Percentiles rank a stretch among this genome's conserved stretches.
Evolutionary conservation across 2,113 vertebrate genomes (phyloP).

Genomic region (Nematolebias whitei): DNA sequence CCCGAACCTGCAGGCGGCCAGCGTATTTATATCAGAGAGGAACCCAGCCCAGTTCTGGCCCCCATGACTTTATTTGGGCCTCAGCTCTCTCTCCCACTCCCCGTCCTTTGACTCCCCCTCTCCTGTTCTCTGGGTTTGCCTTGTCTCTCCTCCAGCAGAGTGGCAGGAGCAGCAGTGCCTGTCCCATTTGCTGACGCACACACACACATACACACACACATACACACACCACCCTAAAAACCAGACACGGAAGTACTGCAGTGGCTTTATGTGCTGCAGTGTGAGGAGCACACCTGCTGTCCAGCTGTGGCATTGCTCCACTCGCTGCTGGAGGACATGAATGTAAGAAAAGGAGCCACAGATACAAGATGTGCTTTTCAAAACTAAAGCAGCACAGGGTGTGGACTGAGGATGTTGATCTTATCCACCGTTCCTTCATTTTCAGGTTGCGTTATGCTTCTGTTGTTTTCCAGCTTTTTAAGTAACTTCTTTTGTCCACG

Average conservation of each 20-base stretch:
- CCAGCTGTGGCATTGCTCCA: constrained; percentile 66
- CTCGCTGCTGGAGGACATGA: neutral
- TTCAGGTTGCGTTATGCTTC: neutral
- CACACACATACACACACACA: constrained; percentile 16
- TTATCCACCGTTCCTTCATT: no score
- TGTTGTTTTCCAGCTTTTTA: neutral
- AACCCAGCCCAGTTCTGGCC: constrained; percentile 63
- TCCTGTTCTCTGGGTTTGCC: constrained; percentile 20
- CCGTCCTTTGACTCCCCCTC: constrained; percentile 30
- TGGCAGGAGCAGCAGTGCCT: constrained; percentile 73
- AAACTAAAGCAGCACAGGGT: neutral
- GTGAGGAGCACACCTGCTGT: constrained; percentile 73
- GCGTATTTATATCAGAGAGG: constrained; percentile 84
- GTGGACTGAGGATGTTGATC: no score
- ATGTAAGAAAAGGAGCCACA: neutral
- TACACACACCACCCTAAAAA: constrained; percentile 19
- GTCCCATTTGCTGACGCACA: constrained; percentile 54
- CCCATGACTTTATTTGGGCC: constrained; percentile 88
- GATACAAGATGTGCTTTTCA: neutral
- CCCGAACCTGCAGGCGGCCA: constrained; percentile 76
- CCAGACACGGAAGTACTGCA: constrained; percentile 56
- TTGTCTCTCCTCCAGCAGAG: constrained; percentile 52
- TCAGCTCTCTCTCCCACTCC: constrained; percentile 54
- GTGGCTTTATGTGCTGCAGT: constrained; percentile 71
- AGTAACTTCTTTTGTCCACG: no score